phyloP scores from a whole-genome alignment of 2,797 vertebrate species.

The Brotogeris chrysoptera region DNA sequence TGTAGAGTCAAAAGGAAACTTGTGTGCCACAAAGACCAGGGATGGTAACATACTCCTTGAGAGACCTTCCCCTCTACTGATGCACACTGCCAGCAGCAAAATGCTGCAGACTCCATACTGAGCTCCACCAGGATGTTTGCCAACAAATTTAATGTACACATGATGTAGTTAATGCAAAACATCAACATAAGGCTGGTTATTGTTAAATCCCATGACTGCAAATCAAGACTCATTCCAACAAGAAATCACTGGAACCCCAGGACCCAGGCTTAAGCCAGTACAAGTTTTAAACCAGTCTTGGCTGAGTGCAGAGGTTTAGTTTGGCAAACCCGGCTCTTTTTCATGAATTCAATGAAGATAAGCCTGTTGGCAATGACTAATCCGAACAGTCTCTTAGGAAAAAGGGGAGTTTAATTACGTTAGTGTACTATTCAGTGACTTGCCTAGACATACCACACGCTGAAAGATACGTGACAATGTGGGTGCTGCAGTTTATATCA shows the following conservation, averaged over 20 bases:
- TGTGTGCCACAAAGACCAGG: not conserved
- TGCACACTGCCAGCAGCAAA: not conserved
- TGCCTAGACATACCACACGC: constrained; percentile 43
- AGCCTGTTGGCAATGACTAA: constrained; percentile 52
- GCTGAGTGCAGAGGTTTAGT: not conserved
- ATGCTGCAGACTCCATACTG: not conserved
- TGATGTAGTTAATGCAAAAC: not conserved
- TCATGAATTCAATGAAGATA: constrained; percentile 21
- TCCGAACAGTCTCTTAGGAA: constrained; percentile 21
- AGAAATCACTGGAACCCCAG: not conserved
- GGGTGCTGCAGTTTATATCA: constrained; percentile 39
- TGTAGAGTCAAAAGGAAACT: not conserved
- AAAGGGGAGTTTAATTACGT: constrained; percentile 41
- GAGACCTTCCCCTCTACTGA: not conserved
- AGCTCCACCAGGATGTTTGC: not conserved
- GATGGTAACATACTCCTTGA: not conserved
- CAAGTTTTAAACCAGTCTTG: not conserved
- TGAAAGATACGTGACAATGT: constrained; percentile 57
- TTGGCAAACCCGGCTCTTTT: not conserved
- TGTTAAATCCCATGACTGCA: not conserved
- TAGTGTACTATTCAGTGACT: constrained; percentile 15
- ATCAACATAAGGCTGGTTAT: not conserved
- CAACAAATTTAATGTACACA: not conserved
- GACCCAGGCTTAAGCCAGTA: not conserved
- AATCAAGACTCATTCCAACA: not conserved